phyloP scores from a whole-genome alignment of 2,797 vertebrate genomes.

The Odontamblyopus lacepedii region DNA sequence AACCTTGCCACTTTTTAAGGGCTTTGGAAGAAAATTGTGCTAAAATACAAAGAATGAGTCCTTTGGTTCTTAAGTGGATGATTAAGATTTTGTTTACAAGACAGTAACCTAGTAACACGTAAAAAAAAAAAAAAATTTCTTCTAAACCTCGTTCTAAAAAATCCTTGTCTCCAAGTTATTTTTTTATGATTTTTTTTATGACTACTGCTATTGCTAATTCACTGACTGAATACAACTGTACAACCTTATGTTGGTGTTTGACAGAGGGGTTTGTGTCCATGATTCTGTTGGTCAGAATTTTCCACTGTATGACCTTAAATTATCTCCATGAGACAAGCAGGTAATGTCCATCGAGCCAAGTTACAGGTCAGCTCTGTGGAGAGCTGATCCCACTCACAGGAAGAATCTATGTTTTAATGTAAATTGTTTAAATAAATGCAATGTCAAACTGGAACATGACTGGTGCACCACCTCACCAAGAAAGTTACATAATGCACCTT shows the following conservation, averaged over 20 bases:
- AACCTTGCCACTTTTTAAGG: conserved; percentile 13
- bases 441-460: background rate
- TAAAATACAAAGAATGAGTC: conserved; percentile 29
- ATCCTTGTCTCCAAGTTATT: no score
- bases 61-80: conserved; percentile 30
- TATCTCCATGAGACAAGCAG: background rate
- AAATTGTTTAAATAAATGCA: background rate
- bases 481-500: background rate
- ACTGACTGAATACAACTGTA: no score
- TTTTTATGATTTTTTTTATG: no score
- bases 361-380: background rate
- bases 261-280: background rate
- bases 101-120: conserved; percentile 33
- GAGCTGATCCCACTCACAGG: background rate
- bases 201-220: background rate
- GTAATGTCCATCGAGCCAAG: background rate
- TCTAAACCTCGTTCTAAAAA: background rate
- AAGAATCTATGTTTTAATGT: background rate
- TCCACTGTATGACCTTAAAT: background rate
- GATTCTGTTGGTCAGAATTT: background rate
- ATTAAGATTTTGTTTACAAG: conserved; percentile 49
- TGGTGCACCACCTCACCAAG: background rate
- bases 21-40: background rate
- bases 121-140: no score
- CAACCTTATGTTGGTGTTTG: background rate